Conservation (phyloP, 2,113 vertebrate genomes). For the Camarhynchus parvulus region DNA sequence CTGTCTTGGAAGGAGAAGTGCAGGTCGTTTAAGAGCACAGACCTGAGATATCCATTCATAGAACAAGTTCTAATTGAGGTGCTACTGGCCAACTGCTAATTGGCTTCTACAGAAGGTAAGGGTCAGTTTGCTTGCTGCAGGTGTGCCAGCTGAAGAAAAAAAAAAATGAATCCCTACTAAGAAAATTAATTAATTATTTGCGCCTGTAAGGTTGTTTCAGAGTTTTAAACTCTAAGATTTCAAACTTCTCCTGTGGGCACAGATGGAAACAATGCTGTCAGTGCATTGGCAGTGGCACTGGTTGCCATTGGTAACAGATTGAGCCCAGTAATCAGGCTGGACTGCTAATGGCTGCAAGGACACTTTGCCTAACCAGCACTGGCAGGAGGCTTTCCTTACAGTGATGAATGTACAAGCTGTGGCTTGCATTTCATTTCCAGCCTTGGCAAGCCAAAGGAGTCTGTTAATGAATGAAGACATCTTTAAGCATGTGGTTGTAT, state of each 20-base stretch:
- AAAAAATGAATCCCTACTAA: background rate
- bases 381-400: constrained; percentile 49
- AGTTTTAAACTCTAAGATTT: constrained; percentile 11
- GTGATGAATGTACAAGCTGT: constrained; percentile 66
- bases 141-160: background rate
- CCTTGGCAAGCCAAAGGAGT: constrained; percentile 64
- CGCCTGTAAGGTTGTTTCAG: background rate
- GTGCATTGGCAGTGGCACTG: background rate
- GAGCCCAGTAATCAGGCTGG: constrained; percentile 53
- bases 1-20: background rate
- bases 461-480: constrained; percentile 77
- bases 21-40: background rate
- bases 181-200: background rate
- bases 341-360: constrained; percentile 56
- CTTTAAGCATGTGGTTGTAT: constrained; percentile 51
- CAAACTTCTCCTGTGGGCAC: background rate
- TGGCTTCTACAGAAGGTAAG: background rate
- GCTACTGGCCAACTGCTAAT: background rate
- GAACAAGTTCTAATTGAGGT: background rate
- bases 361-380: constrained; percentile 48
- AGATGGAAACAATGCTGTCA: constrained; percentile 42
- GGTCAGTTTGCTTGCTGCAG: background rate
- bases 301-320: constrained; percentile 55
- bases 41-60: background rate
- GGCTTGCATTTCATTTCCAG: constrained; percentile 70